These are phyloP conservation scores for Pandemis corylana DNA, from an alignment of 2,888 invertebrate species.

Conservation along the genomic window DNA sequence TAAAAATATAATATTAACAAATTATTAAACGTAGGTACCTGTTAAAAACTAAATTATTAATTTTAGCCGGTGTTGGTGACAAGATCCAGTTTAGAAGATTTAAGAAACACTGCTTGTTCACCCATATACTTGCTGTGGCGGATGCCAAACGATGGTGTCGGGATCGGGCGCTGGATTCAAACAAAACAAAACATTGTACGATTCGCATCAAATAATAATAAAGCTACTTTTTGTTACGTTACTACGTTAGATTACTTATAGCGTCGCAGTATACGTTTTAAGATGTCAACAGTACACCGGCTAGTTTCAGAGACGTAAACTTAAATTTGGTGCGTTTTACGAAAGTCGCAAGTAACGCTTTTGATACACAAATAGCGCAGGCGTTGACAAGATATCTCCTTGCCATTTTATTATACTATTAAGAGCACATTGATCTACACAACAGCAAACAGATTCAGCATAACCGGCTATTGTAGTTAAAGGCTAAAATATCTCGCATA, in stretches of 20 bases:
- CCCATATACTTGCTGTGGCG: constrained; percentile 66
- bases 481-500: constrained; percentile 13
- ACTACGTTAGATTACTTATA: too few relatives aligned
- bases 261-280: too few relatives aligned
- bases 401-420: neutral
- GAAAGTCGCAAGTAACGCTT: too few relatives aligned
- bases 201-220: too few relatives aligned
- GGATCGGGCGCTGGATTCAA: constrained; percentile 61
- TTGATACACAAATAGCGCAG: too few relatives aligned
- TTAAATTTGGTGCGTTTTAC: too few relatives aligned
- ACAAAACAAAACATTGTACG: neutral
- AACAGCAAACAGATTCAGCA: constrained; percentile 18
- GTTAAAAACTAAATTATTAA: neutral
- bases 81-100: constrained; percentile 58
- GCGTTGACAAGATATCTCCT: too few relatives aligned
- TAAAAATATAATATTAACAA: neutral
- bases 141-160: constrained; percentile 73
- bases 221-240: too few relatives aligned
- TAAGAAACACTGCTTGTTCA: constrained; percentile 55
- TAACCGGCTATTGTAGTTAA: constrained; percentile 15
- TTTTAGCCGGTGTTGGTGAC: neutral
- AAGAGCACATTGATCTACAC: neutral
- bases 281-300: too few relatives aligned
- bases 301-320: too few relatives aligned
- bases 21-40: neutral